phyloP scores from a whole-genome alignment of 2,888 invertebrate species.

The Eupithecia subfuscata region DNA sequence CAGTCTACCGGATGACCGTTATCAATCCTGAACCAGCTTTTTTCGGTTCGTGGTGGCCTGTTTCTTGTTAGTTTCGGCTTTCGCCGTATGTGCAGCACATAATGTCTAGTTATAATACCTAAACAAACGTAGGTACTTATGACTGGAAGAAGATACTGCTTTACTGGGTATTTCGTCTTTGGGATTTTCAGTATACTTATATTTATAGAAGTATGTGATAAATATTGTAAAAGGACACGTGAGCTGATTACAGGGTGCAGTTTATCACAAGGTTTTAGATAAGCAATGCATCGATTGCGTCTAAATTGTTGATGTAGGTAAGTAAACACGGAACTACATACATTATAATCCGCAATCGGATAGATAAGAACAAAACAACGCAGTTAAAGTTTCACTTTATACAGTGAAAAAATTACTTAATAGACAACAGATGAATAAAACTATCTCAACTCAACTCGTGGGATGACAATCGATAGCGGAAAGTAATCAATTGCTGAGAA shows the following conservation, averaged over 20 bases:
- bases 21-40: not conserved
- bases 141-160: not conserved
- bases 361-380: not conserved
- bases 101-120: not conserved
- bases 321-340: slow-evolving; percentile 21
- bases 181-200: not conserved
- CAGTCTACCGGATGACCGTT: not conserved
- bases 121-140: not conserved
- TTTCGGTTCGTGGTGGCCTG: not conserved
- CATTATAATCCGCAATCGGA: not conserved
- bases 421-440: not conserved
- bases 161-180: not conserved
- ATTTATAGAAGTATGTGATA: slow-evolving; percentile 8
- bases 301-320: slow-evolving; percentile 40
- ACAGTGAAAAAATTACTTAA: not conserved
- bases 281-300: slow-evolving; percentile 13
- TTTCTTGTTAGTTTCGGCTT: not conserved
- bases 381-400: not conserved
- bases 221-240: slow-evolving; percentile 20
- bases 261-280: not conserved
- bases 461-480: not conserved
- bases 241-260: slow-evolving; percentile 18
- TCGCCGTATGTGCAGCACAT: not conserved
- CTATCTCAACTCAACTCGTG: not conserved
- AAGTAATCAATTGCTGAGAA: not conserved